A percentile compares a stretch with the other conserved stretches of the same genome.
Conservation (phyloP, 2,113 vertebrate genomes). For the Hemichromis elongatus region DNA sequence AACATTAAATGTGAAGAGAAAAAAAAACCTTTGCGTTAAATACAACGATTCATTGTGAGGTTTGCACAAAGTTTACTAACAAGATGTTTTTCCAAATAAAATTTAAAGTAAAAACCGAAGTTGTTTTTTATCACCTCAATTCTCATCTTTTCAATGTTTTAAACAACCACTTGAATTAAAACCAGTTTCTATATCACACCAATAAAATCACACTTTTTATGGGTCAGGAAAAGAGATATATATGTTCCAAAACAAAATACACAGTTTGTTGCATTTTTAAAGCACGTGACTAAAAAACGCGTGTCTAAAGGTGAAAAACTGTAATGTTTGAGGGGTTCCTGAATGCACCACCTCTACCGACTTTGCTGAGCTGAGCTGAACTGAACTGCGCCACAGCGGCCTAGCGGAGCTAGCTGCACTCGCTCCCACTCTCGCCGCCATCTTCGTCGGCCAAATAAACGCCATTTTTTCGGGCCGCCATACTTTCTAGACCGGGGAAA, state of each 20-base stretch:
- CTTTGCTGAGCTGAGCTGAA: slow-evolving; percentile 55
- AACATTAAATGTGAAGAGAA: not conserved
- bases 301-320: not conserved
- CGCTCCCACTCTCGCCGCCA: slow-evolving; percentile 82
- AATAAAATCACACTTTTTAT: not conserved
- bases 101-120: not conserved
- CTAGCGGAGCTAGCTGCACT: slow-evolving; percentile 77
- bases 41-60: not conserved
- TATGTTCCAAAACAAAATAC: not conserved
- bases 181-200: not conserved
- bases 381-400: slow-evolving; percentile 94
- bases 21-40: not conserved
- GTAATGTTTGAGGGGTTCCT: slow-evolving; percentile 15
- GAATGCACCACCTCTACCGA: slow-evolving; percentile 64
- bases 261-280: not conserved
- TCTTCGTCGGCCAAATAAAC: slow-evolving; percentile 82
- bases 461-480: slow-evolving; percentile 97
- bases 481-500: slow-evolving; percentile 94
- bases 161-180: not conserved
- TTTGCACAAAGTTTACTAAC: not conserved
- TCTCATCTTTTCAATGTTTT: not conserved
- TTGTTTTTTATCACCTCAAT: not conserved
- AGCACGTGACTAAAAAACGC: not conserved
- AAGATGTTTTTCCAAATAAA: not conserved
- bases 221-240: not conserved